These are phyloP conservation scores for Cosmia trapezina DNA, from an alignment of 2,888 invertebrate species.

Conservation along the genomic window DNA sequence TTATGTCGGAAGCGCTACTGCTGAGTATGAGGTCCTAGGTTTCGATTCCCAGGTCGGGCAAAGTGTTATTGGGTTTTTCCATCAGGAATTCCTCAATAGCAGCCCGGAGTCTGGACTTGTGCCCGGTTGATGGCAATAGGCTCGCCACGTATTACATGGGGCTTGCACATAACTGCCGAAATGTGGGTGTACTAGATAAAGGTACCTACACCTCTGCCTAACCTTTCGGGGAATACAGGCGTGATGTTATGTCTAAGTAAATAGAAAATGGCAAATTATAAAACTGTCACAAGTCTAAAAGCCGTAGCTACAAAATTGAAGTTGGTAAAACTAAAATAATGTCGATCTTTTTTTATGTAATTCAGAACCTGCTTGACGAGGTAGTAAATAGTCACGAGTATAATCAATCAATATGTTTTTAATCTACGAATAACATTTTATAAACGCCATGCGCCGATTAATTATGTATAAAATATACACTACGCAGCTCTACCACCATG, in stretches of 20 bases:
- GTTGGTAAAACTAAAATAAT: conserved; percentile 17
- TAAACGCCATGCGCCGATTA: conserved; percentile 25
- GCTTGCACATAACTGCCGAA: too few species aligned
- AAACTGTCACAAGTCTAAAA: neutral
- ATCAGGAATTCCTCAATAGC: too few species aligned
- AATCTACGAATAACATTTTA: conserved; percentile 23
- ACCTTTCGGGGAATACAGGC: too few species aligned
- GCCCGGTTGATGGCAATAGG: too few species aligned
- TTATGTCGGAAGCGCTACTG: too few species aligned
- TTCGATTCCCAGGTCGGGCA: too few species aligned
- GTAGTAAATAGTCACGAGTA: conserved; percentile 34
- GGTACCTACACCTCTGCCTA: too few species aligned
- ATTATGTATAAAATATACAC: conserved; percentile 25
- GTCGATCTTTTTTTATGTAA: conserved; percentile 38
- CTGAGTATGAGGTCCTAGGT: too few species aligned
- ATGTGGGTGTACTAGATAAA: too few species aligned
- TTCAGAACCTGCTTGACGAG: conserved; percentile 61
- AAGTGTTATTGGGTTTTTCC: too few species aligned
- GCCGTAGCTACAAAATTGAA: neutral
- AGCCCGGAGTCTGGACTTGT: too few species aligned
- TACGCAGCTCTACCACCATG: neutral
- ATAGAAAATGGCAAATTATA: neutral
- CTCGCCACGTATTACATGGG: too few species aligned
- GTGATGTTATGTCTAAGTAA: neutral
- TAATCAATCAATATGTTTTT: conserved; percentile 49